Conservation (phyloP, 2,888 invertebrate species). For the Lepidocyrtoides sp. region DNA sequence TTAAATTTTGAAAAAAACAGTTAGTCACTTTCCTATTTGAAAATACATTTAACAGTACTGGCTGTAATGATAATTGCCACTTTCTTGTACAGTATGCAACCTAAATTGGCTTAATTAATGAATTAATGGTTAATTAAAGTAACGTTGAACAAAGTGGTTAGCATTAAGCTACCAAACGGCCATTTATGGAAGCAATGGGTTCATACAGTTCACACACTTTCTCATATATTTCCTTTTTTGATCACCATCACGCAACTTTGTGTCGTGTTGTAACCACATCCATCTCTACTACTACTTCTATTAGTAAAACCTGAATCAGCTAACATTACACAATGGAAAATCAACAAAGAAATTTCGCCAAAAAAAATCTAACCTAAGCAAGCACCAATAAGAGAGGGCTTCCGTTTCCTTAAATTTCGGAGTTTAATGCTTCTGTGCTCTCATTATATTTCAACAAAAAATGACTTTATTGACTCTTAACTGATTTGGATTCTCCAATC, state of each 20-base stretch:
- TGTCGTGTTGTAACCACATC: too few species aligned
- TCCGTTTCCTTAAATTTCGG: conserved; percentile 42
- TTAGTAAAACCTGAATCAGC: too few species aligned
- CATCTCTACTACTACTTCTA: too few species aligned
- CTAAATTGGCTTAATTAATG: conserved; percentile 43
- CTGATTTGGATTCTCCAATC: too few species aligned
- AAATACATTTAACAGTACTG: too few species aligned
- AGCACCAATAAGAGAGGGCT: background rate
- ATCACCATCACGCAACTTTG: background rate
- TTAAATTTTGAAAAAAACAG: too few species aligned
- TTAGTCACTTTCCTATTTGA: too few species aligned
- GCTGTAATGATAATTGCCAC: conserved; percentile 2
- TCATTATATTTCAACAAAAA: background rate
- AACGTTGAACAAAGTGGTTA: conserved; percentile 12
- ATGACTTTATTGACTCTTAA: background rate
- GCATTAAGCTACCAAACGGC: background rate
- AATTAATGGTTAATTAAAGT: conserved; percentile 36
- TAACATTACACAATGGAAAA: too few species aligned
- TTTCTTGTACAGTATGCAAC: background rate
- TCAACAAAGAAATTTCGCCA: background rate
- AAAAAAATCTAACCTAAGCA: background rate
- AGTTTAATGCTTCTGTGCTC: background rate
- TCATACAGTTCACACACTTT: conserved; percentile 40
- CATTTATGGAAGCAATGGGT: conserved; percentile 23
- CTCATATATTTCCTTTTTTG: conserved; percentile 27